A percentile compares a stretch with the other conserved stretches of the same genome.
Evolutionary conservation across 2,888 invertebrate species (phyloP).

Genomic region (Agrochola circellaris): DNA sequence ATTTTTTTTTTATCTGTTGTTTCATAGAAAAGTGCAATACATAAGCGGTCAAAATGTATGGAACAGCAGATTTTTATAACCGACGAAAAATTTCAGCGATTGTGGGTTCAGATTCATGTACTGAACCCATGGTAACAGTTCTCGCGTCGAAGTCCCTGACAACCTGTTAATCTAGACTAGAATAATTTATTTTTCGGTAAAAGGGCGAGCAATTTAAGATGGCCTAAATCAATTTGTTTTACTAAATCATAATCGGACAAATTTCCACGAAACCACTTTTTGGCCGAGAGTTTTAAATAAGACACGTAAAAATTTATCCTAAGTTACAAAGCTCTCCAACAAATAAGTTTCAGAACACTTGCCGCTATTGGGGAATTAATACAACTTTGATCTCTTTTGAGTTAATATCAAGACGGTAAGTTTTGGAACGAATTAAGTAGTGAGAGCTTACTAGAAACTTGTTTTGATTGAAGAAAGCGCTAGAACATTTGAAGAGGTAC

Average conservation of each 20-base stretch:
- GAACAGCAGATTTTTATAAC: too few species aligned
- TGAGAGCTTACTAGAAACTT: background rate
- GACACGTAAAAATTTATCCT: slow-evolving; percentile 63
- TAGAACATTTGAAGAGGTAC: slow-evolving; percentile 14
- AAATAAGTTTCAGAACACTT: slow-evolving; percentile 71
- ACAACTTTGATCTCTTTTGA: slow-evolving; percentile 68
- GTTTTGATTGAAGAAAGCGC: background rate
- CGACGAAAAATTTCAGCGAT: too few species aligned
- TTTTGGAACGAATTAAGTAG: slow-evolving; percentile 6
- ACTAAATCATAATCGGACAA: background rate
- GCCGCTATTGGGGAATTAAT: slow-evolving; percentile 70
- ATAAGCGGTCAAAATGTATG: too few species aligned
- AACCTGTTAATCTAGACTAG: too few species aligned
- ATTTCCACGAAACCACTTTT: slow-evolving; percentile 42
- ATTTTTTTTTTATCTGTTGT: too few species aligned
- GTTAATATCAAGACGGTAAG: slow-evolving; percentile 41
- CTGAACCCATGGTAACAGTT: too few species aligned
- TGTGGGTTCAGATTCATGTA: too few species aligned
- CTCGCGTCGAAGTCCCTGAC: too few species aligned
- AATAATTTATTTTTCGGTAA: background rate
- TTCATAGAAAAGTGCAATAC: too few species aligned
- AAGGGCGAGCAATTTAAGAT: background rate
- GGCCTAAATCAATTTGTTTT: background rate
- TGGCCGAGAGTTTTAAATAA: slow-evolving; percentile 40
- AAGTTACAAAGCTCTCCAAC: slow-evolving; percentile 62